phyloP scores from a whole-genome alignment of 2,113 vertebrate species.

The Rhegmatorhina hoffmannsi region DNA sequence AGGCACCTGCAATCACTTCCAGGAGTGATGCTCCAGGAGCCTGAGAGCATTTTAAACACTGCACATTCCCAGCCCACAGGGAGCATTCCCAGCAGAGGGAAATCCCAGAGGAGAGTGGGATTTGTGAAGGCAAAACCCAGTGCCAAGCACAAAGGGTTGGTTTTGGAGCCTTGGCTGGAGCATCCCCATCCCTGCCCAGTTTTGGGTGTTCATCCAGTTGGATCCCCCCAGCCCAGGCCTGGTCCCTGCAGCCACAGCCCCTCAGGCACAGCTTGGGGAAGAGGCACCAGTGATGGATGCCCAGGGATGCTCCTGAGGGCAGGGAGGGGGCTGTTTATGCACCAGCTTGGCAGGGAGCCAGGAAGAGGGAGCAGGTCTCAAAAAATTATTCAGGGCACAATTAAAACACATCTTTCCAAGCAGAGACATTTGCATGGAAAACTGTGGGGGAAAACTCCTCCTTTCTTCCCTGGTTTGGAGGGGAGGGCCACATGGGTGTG shows the following conservation, averaged over 20 bases:
- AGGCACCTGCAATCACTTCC: background rate
- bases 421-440: background rate
- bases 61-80: accelerated
- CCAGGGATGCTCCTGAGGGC: background rate
- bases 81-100: accelerated
- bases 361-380: background rate
- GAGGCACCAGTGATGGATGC: background rate
- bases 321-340: background rate
- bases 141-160: background rate
- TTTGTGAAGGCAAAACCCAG: background rate
- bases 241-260: accelerated
- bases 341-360: background rate
- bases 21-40: background rate
- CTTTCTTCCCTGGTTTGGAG: background rate
- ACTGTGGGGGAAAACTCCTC: background rate
- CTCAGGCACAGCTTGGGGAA: background rate
- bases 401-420: background rate
- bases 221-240: background rate
- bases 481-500: accelerated
- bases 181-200: background rate
- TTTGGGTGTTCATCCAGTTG: background rate
- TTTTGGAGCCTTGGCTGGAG: background rate
- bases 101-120: background rate
- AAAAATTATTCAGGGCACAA: slow-evolving; percentile 26
- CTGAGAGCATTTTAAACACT: background rate